Evolutionary conservation across 92 coral and sea anemone genomes (phyloP), one percentile per base, ranked within the genome.

Genomic region (Epizoanthus scotinus): DNA sequence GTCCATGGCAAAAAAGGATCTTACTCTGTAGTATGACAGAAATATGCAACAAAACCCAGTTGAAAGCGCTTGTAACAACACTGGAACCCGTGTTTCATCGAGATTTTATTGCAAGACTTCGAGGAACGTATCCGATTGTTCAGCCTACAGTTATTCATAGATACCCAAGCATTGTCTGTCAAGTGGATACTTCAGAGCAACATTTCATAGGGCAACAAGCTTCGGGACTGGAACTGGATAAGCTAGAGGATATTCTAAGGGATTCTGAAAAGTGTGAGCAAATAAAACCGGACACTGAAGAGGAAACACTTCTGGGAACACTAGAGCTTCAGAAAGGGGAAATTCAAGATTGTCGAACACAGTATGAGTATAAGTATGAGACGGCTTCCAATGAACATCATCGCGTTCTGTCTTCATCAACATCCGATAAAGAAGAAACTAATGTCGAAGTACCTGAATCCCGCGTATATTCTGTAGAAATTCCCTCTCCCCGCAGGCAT

Each of bases 31-130:
- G 91, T 52, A 85, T 93, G 77, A 88, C 99, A 2, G 99, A 89
- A 68, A 96, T 91, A 72, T 94, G 95, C 73, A 84, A 92, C 57
- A 90, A 91, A 73, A 84, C 78, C 34, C 98, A 94, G 77, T 87
- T 96, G 52, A 85, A 85, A 68, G 88, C 94, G 9, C 87, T 96
- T 24, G 73, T 90, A 38, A 93, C 99, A 12, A 89, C 91, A 18
- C 86, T 96, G 67, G 98, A 96, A 81, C 99, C 99, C 47, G 98
- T 96, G 13, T 96, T 96, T 82, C 99, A 96, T 86, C 69, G 99
- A 69, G 99, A 96, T 86, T 96, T 96, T 77, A 86, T 87, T 5
- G 86, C 91, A 19, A 90, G 91, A 70, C 91, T 96, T 22, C 90
- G 88, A 47, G 99, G 99, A 27, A 88, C 69, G 6, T 96, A 96